phyloP scores from a whole-genome alignment of 1,140 invertebrate genomes.

The Drosophila bipectinata region DNA sequence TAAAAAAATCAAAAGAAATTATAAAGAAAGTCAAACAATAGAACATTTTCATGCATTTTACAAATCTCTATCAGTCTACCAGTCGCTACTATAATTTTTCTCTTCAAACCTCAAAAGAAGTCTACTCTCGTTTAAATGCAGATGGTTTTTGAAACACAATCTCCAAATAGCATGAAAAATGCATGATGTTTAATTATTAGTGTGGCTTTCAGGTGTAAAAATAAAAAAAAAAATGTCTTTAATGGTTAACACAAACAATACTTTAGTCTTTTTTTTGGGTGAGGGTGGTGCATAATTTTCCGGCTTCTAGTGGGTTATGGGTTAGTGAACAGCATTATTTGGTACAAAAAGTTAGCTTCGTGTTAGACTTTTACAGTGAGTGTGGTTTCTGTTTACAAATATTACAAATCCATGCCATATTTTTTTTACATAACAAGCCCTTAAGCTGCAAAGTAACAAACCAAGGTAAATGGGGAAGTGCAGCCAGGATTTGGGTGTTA shows the following conservation, averaged over 20 bases:
- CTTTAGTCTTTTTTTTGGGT: background rate
- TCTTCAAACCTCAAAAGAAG: background rate
- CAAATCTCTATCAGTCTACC: slow-evolving; percentile 28
- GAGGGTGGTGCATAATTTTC: too few relatives aligned
- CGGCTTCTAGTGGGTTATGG: background rate
- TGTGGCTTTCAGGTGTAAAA: slow-evolving; percentile 15
- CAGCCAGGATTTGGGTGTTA: background rate
- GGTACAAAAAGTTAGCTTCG: slow-evolving; percentile 5
- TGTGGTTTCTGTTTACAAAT: background rate
- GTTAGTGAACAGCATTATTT: background rate
- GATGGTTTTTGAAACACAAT: slow-evolving; percentile 2
- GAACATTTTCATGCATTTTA: slow-evolving; percentile 77
- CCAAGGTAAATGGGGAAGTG: background rate
- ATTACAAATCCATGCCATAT: slow-evolving; percentile 14
- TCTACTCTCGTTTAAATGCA: background rate
- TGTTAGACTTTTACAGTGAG: background rate
- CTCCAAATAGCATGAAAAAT: slow-evolving; percentile 39
- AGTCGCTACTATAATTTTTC: background rate
- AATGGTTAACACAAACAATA: slow-evolving; percentile 10
- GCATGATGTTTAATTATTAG: slow-evolving; percentile 24
- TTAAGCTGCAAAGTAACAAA: background rate
- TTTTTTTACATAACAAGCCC: slow-evolving; percentile 3
- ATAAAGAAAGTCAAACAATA: slow-evolving; percentile 83
- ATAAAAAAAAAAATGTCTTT: slow-evolving; percentile 3
- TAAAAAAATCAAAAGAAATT: slow-evolving; percentile 84